These are phyloP conservation scores for Alligator sinensis DNA, from an alignment of 2,113 vertebrate species.

Conservation along the genomic window DNA sequence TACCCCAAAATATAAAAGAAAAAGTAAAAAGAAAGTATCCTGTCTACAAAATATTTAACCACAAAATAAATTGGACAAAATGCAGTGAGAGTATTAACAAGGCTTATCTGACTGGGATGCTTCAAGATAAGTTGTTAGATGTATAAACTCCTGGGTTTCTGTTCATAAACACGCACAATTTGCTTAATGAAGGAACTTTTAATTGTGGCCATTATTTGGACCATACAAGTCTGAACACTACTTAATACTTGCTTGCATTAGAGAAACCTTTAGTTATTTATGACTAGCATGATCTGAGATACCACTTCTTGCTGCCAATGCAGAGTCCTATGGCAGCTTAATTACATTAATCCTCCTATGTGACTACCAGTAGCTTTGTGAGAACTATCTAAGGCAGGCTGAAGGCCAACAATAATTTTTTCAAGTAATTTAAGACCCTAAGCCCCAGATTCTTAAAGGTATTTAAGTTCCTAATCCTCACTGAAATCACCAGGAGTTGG, in stretches of 20 bases:
- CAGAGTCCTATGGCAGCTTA: constrained; percentile 10
- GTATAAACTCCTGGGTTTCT: not conserved
- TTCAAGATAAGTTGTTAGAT: not conserved
- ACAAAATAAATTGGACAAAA: constrained; percentile 57
- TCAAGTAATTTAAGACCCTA: constrained; percentile 28
- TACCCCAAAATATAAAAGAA: constrained; percentile 58
- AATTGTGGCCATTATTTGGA: not conserved
- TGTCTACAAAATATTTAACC: constrained; percentile 73
- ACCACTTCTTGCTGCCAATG: not conserved
- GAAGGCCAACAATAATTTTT: constrained; percentile 38
- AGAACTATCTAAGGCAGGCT: constrained; percentile 35
- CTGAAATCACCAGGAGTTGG: not conserved
- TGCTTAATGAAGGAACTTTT: not conserved
- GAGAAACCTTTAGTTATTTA: constrained; percentile 19
- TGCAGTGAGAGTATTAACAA: not conserved
- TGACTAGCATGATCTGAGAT: constrained; percentile 28
- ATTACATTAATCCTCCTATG: constrained; percentile 35
- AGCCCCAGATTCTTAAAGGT: not conserved
- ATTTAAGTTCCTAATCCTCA: not conserved
- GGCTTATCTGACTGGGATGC: not conserved
- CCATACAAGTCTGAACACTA: not conserved
- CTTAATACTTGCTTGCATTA: not conserved
- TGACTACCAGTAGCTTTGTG: constrained; percentile 42
- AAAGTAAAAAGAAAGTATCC: constrained; percentile 67
- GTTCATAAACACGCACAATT: not conserved